Percentiles rank a stretch among this genome's conserved stretches.
These are phyloP conservation scores for Neelides folsomi DNA, from an alignment of 2,888 invertebrate species.

Conservation along the genomic window DNA sequence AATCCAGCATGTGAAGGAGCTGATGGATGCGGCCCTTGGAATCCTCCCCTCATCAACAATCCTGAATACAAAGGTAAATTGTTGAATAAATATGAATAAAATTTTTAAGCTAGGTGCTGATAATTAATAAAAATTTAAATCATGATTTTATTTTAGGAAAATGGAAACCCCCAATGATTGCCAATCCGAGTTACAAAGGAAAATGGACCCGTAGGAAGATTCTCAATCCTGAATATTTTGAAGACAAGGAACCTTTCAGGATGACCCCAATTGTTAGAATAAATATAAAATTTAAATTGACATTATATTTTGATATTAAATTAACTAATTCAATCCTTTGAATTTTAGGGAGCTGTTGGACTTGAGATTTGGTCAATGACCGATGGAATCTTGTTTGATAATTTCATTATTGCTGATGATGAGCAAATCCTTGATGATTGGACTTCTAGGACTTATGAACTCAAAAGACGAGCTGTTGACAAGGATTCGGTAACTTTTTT, in stretches of 20 bases:
- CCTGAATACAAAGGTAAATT: constrained; percentile 74
- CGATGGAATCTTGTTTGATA: constrained; percentile 84
- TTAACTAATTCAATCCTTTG: no score
- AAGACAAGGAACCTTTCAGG: constrained; percentile 74
- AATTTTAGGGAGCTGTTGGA: constrained; percentile 72
- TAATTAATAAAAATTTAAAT: no score
- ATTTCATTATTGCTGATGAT: constrained; percentile 80
- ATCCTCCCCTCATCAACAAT: constrained; percentile 68
- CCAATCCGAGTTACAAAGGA: constrained; percentile 88
- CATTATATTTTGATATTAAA: neutral
- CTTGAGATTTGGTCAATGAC: constrained; percentile 99
- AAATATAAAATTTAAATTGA: neutral
- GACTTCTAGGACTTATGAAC: constrained; percentile 67
- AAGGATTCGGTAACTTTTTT: constrained; percentile 57
- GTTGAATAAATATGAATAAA: neutral
- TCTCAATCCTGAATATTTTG: constrained; percentile 83
- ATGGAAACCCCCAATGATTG: constrained; percentile 79
- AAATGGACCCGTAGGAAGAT: constrained; percentile 83
- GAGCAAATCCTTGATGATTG: constrained; percentile 59
- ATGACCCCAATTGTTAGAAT: constrained; percentile 78
- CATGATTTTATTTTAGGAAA: no score
- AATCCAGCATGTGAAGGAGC: constrained; percentile 71
- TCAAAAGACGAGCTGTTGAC: constrained; percentile 68
- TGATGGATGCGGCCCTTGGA: constrained; percentile 86
- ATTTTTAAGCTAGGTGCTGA: neutral